phyloP scores from a whole-genome alignment of 2,797 vertebrate genomes.

The Acomys russatus region DNA sequence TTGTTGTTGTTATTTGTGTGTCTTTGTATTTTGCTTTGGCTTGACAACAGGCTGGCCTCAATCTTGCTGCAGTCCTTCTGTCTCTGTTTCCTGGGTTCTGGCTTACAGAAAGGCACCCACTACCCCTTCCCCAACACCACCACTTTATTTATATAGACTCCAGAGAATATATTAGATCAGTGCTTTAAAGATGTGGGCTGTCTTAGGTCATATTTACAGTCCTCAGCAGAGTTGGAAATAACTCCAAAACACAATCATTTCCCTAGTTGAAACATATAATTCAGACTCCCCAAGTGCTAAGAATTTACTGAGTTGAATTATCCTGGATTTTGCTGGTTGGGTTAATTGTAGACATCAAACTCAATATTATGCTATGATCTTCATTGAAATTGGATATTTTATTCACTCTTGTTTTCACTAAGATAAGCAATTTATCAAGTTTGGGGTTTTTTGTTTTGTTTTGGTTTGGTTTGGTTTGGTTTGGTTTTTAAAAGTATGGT shows the following conservation, averaged over 20 bases:
- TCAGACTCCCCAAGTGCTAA: constrained; percentile 12
- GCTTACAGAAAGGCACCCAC: not conserved
- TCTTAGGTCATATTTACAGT: not conserved
- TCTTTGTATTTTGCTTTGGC: not conserved
- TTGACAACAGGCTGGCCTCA: not conserved
- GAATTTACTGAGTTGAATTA: constrained; percentile 55
- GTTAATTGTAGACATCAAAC: constrained; percentile 42
- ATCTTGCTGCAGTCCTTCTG: not conserved
- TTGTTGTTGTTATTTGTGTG: not conserved
- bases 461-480: too few species aligned
- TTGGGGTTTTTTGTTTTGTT: not conserved
- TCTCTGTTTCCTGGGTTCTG: not conserved
- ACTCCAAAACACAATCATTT: constrained; percentile 21
- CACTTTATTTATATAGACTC: not conserved
- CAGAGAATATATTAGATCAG: not conserved
- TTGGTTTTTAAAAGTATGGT: not conserved
- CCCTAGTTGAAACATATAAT: not conserved
- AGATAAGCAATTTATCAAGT: constrained; percentile 2
- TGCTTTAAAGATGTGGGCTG: not conserved
- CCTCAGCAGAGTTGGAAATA: not conserved
- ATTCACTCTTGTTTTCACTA: constrained; percentile 18
- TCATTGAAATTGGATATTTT: constrained; percentile 45
- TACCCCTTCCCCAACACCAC: not conserved
- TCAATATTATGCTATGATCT: constrained; percentile 27
- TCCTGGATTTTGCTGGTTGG: not conserved